Evolutionary conservation across 2,888 invertebrate genomes (phyloP).

Genomic region (Sclerodermus sp.): DNA sequence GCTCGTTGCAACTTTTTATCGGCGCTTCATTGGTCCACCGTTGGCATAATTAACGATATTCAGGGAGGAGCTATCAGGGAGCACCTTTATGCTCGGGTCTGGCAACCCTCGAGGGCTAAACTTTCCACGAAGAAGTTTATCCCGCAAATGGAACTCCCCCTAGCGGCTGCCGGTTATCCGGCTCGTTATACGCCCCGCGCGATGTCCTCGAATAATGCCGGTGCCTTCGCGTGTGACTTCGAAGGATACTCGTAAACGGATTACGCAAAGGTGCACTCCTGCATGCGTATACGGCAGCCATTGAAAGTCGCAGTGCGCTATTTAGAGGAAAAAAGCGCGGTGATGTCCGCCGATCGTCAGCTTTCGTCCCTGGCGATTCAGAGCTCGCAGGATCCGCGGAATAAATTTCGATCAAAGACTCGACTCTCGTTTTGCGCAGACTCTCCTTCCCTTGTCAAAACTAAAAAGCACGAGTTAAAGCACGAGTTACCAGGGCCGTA

Average conservation of each 20-base stretch:
- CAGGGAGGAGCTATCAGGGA: constrained; percentile 16
- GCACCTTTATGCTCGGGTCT: constrained; percentile 15
- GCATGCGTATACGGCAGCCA: background rate
- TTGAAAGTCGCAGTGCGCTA: background rate
- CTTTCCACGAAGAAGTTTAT: constrained; percentile 19
- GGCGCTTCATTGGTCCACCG: constrained; percentile 29
- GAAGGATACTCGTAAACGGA: constrained; percentile 1
- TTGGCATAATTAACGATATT: constrained; percentile 36
- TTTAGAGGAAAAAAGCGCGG: background rate
- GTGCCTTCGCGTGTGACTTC: background rate
- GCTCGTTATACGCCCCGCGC: background rate
- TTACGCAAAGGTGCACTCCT: background rate
- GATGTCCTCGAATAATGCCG: background rate
- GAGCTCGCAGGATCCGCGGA: too few relatives aligned
- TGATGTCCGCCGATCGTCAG: too few relatives aligned
- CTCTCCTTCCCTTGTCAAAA: too few relatives aligned
- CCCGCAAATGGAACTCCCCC: constrained; percentile 8
- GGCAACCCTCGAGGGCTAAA: constrained; percentile 19
- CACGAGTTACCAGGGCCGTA: too few relatives aligned
- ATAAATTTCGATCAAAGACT: too few relatives aligned
- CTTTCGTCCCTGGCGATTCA: too few relatives aligned
- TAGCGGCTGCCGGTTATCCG: background rate
- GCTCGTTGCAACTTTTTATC: constrained; percentile 35
- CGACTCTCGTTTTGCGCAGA: too few relatives aligned
- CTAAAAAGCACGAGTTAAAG: too few relatives aligned